Conservation (phyloP, 2,113 vertebrate genomes). For the Manacus vitellinus region DNA sequence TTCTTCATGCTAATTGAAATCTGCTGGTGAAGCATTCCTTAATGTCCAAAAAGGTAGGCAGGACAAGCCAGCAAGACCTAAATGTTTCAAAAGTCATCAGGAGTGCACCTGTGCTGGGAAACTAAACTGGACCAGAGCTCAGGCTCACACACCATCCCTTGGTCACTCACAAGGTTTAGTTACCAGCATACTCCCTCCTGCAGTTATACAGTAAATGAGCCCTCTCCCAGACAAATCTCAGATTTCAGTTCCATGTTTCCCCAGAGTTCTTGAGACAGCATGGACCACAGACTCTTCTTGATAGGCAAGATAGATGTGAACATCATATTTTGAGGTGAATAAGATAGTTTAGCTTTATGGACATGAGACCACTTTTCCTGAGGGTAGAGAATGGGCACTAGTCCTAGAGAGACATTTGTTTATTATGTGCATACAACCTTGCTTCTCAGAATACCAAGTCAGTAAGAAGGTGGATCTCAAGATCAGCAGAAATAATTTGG, state of each 20-base stretch:
- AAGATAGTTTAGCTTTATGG: neutral
- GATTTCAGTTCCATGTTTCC: neutral
- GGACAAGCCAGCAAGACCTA: neutral
- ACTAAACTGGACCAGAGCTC: neutral
- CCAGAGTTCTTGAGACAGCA: neutral
- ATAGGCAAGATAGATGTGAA: neutral
- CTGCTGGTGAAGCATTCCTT: neutral
- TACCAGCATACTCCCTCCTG: neutral
- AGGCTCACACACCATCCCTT: neutral
- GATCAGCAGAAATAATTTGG: neutral
- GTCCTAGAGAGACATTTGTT: neutral
- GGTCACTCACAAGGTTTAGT: neutral
- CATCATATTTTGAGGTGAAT: neutral
- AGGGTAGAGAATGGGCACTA: neutral
- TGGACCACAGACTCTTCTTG: neutral
- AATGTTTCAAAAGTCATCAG: neutral
- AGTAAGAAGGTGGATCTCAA: neutral
- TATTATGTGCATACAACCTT: neutral
- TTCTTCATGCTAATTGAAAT: neutral
- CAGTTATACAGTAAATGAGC: neutral
- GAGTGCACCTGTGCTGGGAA: neutral
- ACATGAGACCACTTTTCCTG: neutral
- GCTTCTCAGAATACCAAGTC: neutral
- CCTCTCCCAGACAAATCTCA: neutral
- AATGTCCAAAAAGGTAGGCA: neutral